Evolutionary conservation across 2,113 vertebrate species (phyloP).

Genomic region (Pseudorhombus dupliciocellatus): DNA sequence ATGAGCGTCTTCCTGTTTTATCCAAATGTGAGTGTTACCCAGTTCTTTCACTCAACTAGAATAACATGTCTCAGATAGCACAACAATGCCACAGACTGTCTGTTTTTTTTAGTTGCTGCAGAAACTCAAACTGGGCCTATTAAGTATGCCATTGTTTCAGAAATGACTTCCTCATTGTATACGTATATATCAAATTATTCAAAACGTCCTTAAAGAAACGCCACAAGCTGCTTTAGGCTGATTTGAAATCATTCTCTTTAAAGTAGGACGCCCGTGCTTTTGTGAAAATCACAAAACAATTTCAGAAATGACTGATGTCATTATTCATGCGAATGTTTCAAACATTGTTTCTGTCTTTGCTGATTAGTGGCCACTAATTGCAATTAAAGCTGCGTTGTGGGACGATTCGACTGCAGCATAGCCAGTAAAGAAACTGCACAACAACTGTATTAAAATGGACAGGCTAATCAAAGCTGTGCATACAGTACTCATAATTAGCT

Average conservation of each 20-base stretch:
- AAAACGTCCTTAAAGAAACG: not conserved
- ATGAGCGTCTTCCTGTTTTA: too few species aligned
- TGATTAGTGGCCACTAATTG: not conserved
- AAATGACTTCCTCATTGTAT: too few species aligned
- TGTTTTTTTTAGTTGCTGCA: too few species aligned
- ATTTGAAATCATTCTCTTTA: not conserved
- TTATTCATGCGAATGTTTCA: not conserved
- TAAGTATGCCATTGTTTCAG: too few species aligned
- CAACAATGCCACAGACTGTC: too few species aligned
- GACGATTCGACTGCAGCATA: not conserved
- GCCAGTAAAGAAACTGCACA: not conserved
- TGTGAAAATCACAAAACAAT: not conserved
- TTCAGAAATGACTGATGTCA: not conserved
- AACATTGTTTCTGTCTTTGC: not conserved
- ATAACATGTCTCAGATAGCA: too few species aligned
- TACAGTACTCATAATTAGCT: not conserved
- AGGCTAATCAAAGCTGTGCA: not conserved
- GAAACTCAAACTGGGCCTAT: too few species aligned
- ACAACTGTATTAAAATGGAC: not conserved
- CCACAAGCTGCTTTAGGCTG: not conserved
- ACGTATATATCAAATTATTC: not conserved
- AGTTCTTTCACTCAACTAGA: too few species aligned
- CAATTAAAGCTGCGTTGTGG: not conserved
- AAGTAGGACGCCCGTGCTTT: too few species aligned
- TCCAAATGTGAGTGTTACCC: too few species aligned